Evolutionary conservation across 2,888 invertebrate genomes (phyloP).

Genomic region (Catocala fraxini): DNA sequence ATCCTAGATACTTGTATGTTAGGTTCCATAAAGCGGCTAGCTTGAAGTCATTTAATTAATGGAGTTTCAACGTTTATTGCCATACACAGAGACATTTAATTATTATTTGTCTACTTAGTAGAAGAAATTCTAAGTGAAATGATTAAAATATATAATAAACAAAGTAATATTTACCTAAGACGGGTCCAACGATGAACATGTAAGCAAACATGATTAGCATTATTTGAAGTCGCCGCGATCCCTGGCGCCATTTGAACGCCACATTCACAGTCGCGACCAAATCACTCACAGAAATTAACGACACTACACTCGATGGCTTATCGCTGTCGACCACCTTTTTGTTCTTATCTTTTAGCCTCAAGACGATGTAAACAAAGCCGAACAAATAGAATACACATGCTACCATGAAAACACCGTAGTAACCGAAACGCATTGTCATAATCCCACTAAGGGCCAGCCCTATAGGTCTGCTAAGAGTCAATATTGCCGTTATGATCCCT

Average conservation of each 20-base stretch:
- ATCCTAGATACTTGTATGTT: too few relatives aligned
- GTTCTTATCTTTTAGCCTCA: conserved; percentile 75
- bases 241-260: conserved; percentile 73
- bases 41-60: too few relatives aligned
- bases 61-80: too few relatives aligned
- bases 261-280: conserved; percentile 82
- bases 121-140: not conserved
- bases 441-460: conserved; percentile 87
- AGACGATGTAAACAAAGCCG: conserved; percentile 78
- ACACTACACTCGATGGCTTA: conserved; percentile 61
- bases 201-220: conserved; percentile 79
- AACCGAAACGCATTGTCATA: conserved; percentile 81
- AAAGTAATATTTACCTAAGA: conserved; percentile 73
- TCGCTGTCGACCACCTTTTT: conserved; percentile 72
- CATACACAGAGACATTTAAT: too few relatives aligned
- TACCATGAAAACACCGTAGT: conserved; percentile 80
- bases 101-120: too few relatives aligned
- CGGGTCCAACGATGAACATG: conserved; percentile 85
- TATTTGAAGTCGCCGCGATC: conserved; percentile 75
- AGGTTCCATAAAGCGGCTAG: too few relatives aligned
- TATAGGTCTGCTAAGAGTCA: conserved; percentile 84
- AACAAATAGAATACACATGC: conserved; percentile 79
- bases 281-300: conserved; percentile 75
- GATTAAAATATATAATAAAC: not conserved
- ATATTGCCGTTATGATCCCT: conserved; percentile 87